These are phyloP conservation scores for Stercorarius parasiticus DNA, from an alignment of 2,113 vertebrate species.

Conservation along the genomic window DNA sequence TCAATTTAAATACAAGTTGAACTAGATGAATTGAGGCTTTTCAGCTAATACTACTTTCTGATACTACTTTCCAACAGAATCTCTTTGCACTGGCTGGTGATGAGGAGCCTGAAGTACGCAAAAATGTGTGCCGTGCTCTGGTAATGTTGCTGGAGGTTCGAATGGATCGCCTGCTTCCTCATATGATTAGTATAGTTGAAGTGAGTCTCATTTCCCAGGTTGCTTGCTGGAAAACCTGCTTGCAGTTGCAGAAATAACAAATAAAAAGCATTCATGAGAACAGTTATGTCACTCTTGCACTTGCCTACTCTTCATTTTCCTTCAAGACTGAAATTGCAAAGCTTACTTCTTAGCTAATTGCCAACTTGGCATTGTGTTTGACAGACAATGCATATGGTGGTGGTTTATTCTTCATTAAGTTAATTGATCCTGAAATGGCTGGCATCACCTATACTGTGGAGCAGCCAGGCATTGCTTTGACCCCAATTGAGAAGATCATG, in stretches of 20 bases:
- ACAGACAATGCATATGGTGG: background rate
- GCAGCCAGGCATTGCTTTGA: background rate
- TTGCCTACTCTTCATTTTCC: background rate
- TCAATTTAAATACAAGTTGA: background rate
- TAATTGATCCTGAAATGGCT: background rate
- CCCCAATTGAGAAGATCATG: background rate
- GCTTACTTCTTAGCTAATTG: background rate
- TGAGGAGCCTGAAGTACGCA: slow-evolving; percentile 94
- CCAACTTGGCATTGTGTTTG: background rate
- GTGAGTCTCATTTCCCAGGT: slow-evolving; percentile 65
- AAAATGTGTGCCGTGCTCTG: slow-evolving; percentile 95
- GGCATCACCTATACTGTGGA: background rate
- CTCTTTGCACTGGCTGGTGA: slow-evolving; percentile 95
- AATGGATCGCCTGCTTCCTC: slow-evolving; percentile 94
- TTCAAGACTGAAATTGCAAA: background rate
- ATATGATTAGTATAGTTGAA: slow-evolving; percentile 98
- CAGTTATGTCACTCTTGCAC: background rate
- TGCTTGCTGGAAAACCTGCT: background rate
- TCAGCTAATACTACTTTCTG: background rate
- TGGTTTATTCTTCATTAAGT: background rate
- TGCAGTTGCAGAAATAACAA: background rate
- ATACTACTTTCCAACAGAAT: slow-evolving; percentile 77
- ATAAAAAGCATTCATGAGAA: background rate
- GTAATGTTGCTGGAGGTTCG: slow-evolving; percentile 97
- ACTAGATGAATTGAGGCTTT: background rate